Evolutionary conservation across 2,888 invertebrate genomes (phyloP), one percentile per base, ranked within the genome.

Genomic region (Callyntrura guangdongensis): DNA sequence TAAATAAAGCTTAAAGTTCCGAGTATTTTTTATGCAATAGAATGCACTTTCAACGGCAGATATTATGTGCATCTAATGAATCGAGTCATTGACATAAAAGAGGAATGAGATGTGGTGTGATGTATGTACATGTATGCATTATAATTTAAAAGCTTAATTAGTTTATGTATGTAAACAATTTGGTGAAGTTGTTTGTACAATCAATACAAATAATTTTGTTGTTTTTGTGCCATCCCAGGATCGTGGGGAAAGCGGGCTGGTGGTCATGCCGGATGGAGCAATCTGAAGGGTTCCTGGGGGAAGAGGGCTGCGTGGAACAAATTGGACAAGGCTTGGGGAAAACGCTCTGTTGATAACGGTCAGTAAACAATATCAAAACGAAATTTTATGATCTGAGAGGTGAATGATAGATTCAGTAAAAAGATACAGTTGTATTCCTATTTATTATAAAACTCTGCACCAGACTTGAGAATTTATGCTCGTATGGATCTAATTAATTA

Each of bases 271-370:
- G 93, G 92, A n/a, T 93, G 93, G 93, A 92, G 92, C 22, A 92
- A 92, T 87, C 84, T 93, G 84, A 91, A 91, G 91, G 93, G 93
- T 49, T 89, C 92, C 61, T 93, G 93, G 93, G 93, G 93, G 67
- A 93, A 93, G 56, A 20, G 93, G 64, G 89, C 84, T 45, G 64
- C 91, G 22, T 93, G 93, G 93, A 91, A 91, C 86, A 92, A 91
- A 79, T 89, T 92, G 79, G 88, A 88, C 59, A 92, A 92, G 81
- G 86, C 93, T 49, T 93, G 93, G 93, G 93, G 93, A 86, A 93
- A 93, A 69, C 90, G 92, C 36, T 92, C 90, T 85, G 64, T 77
- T 56, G 93, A 90, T 56, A 92, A 84, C 86, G 92, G 92, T 92
- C 64, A 91, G 87, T 67, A 45, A 36, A 20, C 11, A 27, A n/a